A percentile compares a stretch with the other conserved stretches of the same genome.
These are phyloP conservation scores for Micromys minutus DNA, from an alignment of 2,113 vertebrate genomes.

Conservation along the genomic window DNA sequence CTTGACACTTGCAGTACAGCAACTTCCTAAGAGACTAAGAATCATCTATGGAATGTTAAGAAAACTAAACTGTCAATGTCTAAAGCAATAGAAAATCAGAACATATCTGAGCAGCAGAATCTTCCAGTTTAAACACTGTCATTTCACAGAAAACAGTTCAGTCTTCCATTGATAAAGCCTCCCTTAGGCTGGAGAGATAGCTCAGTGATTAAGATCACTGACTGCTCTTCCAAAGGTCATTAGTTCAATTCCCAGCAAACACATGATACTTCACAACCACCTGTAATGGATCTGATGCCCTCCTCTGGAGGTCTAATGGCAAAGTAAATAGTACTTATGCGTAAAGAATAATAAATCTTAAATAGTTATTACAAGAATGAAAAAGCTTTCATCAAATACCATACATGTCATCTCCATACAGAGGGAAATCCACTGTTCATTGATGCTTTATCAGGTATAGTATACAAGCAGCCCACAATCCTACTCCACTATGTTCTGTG, in stretches of 20 bases:
- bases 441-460: conserved; percentile 72
- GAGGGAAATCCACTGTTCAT: conserved; percentile 66
- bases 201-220: too few relatives aligned
- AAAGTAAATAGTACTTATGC: too few relatives aligned
- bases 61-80: neutral
- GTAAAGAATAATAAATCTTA: too few relatives aligned
- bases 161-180: too few relatives aligned
- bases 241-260: too few relatives aligned
- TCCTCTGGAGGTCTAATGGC: too few relatives aligned
- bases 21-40: neutral
- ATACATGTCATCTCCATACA: conserved; percentile 67
- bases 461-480: conserved; percentile 61
- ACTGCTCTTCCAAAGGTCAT: too few relatives aligned
- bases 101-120: neutral
- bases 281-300: too few relatives aligned
- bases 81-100: neutral
- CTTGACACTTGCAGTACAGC: neutral
- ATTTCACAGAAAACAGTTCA: neutral
- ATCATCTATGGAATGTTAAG: neutral
- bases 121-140: neutral
- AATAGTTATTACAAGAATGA: too few relatives aligned
- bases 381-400: conserved; percentile 24
- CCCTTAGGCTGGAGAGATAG: too few relatives aligned
- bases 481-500: conserved; percentile 59
- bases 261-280: too few relatives aligned